These are phyloP conservation scores for Hemiscyllium ocellatum DNA, from an alignment of 2,113 vertebrate species.

Conservation along the genomic window DNA sequence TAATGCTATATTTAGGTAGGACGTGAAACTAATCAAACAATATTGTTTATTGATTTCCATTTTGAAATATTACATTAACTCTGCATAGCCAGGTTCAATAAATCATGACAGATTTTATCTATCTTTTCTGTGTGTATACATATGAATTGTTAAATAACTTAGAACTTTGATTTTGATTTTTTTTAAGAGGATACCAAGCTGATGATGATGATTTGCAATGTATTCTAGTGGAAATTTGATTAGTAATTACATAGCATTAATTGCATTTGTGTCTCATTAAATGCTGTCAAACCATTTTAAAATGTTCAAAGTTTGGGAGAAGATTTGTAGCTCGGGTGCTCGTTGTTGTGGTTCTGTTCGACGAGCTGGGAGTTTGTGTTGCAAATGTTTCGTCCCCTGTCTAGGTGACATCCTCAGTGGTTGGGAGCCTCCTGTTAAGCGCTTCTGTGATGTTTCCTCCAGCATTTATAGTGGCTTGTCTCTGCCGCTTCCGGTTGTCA, in stretches of 20 bases:
- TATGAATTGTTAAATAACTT: neutral
- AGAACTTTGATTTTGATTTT: neutral
- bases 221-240: neutral
- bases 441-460: too few species aligned
- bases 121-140: neutral
- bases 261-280: neutral
- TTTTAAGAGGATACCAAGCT: neutral
- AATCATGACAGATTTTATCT: neutral
- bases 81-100: neutral
- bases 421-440: too few species aligned
- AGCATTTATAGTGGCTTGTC: too few species aligned
- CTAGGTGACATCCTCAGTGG: too few species aligned
- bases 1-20: neutral
- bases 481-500: too few species aligned
- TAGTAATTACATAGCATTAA: neutral
- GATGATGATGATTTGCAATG: neutral
- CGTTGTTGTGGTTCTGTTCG: too few species aligned
- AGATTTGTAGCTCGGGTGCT: too few species aligned
- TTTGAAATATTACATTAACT: neutral
- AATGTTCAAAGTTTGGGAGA: too few species aligned
- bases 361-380: too few species aligned
- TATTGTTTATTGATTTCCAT: constrained; percentile 18
- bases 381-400: too few species aligned
- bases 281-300: neutral
- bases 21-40: neutral